Conservation (phyloP, 2,113 vertebrate species). For the Clarias gariepinus region DNA sequence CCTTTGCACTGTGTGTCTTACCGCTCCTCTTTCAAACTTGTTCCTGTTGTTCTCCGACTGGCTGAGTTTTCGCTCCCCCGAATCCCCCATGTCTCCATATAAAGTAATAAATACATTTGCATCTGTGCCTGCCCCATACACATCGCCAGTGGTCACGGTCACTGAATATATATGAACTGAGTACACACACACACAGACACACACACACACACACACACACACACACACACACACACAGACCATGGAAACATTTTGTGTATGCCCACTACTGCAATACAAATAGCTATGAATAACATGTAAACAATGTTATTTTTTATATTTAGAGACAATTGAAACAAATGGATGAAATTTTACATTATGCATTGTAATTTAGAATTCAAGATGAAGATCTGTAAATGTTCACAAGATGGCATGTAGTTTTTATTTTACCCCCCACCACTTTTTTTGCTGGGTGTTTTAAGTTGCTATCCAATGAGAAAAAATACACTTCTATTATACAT, state of each 20-base stretch:
- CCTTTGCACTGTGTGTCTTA: constrained; percentile 60
- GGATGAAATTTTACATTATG: not conserved
- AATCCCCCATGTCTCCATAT: constrained; percentile 91
- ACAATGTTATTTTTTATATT: not conserved
- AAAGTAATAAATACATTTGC: constrained; percentile 94
- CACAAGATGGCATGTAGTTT: not conserved
- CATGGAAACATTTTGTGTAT: not conserved
- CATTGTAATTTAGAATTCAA: not conserved
- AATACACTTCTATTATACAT: not conserved
- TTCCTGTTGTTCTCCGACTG: constrained; percentile 92
- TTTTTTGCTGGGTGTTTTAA: no score
- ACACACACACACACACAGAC: not conserved
- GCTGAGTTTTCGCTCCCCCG: constrained; percentile 90
- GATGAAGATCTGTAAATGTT: not conserved
- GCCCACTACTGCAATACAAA: not conserved
- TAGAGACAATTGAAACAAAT: not conserved
- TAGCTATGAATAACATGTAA: not conserved
- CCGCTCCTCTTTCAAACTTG: constrained; percentile 94
- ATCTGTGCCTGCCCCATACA: constrained; percentile 86
- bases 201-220: not conserved
- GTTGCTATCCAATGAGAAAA: not conserved
- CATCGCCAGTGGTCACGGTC: constrained; percentile 88
- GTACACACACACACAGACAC: constrained; percentile 21
- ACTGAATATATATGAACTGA: constrained; percentile 88
- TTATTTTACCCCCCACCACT: no score